Evolutionary conservation across 2,113 vertebrate species (phyloP), one percentile per base, ranked within the genome.

Genomic region (Pipa parva): DNA sequence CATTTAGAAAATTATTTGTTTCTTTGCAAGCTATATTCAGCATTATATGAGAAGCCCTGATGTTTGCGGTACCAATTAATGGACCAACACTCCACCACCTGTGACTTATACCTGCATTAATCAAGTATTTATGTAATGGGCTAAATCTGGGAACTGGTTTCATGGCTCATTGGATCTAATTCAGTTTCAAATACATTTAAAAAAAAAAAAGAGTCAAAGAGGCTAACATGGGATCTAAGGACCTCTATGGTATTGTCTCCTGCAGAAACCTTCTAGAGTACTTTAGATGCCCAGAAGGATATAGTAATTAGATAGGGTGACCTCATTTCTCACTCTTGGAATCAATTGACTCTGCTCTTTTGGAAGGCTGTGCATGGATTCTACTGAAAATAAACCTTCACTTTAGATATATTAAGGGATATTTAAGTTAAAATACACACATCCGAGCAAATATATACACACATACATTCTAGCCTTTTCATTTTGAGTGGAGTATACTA

Each of bases 51-150:
- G 5, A 22, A 37, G 46, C 65, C 29, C 46, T 8, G 17, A 15
- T 50, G 31, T 18, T 51, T 54, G 27, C 39, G 13, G 49, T 61
- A 24, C 57, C 50, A 61, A 24, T 61, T 60, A 54, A 69, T 61
- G 66, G 51, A 45, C 48, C 66, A 46, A 52, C 57, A 54, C 31
- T 17, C 17, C 26, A 52, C 50, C 54, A 33, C 48, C 24, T 54
- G 25, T 58, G 39, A 60, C 33, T 52, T 54, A 45, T n/a, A n/a
- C 13, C 33, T 24, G 11, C 57, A 69, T 61, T 22, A 60, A 61
- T 69, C 66, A 61, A 54, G 46, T 24, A 31, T 69, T 54, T 60
- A 61, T 69, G 37, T 69, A 69, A 69, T 69, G 66, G 48, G 36
- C 26, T 69, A 17, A 51, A 54, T 54, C 66, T 25, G 65, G 65